Evolutionary conservation across 64 coral and sea anemone species (phyloP).

Genomic region (Acropora yongei): DNA sequence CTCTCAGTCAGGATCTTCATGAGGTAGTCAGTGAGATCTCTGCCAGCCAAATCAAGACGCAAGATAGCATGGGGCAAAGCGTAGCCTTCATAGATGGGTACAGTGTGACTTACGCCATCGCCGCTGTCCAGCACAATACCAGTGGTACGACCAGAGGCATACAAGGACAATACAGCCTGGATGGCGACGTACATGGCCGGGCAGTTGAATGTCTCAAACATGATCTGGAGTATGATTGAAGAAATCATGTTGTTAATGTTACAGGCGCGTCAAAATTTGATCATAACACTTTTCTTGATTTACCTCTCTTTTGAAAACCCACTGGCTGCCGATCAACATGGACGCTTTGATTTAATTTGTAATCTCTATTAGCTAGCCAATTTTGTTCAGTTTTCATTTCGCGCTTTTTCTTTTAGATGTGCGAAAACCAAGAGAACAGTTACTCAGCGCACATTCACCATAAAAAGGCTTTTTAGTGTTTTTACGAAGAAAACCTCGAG

Average conservation of each 20-base stretch:
- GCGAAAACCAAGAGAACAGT: too few species aligned
- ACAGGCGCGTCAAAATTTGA: background rate
- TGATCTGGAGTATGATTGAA: slow-evolving; percentile 16
- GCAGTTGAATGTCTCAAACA: slow-evolving; percentile 80
- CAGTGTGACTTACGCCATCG: slow-evolving; percentile 75
- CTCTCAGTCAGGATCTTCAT: slow-evolving; percentile 64
- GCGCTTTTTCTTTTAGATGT: too few species aligned
- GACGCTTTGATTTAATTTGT: too few species aligned
- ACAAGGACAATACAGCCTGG: slow-evolving; percentile 71
- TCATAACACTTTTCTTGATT: too few species aligned
- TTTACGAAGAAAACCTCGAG: too few species aligned
- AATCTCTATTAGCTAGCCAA: too few species aligned
- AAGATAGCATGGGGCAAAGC: slow-evolving; percentile 63
- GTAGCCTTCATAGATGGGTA: slow-evolving; percentile 74
- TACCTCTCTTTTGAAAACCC: background rate
- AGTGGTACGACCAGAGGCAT: slow-evolving; percentile 79
- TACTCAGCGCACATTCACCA: too few species aligned
- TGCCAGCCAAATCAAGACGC: slow-evolving; percentile 55
- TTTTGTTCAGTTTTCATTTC: too few species aligned
- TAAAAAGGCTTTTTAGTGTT: too few species aligned
- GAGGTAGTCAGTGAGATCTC: slow-evolving; percentile 63
- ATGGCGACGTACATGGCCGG: slow-evolving; percentile 78
- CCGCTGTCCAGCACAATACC: slow-evolving; percentile 76
- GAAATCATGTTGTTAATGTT: background rate
- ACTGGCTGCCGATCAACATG: too few species aligned